These are phyloP conservation scores for Meteorus colon DNA, from an alignment of 2,888 invertebrate species.

Conservation along the genomic window DNA sequence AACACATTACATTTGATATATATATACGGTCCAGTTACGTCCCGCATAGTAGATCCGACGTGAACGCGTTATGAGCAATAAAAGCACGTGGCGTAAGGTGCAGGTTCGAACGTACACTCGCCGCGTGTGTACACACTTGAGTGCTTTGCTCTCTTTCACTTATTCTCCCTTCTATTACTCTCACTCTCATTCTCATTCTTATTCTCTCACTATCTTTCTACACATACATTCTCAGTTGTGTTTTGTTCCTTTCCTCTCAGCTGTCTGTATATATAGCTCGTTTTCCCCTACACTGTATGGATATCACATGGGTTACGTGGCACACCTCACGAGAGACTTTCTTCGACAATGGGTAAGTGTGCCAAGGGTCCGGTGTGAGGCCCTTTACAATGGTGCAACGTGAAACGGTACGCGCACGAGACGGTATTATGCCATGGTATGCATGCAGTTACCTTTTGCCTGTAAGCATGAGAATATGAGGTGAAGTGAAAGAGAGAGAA, in stretches of 20 bases:
- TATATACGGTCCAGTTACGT: conserved; percentile 14
- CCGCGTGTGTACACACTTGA: conserved; percentile 32
- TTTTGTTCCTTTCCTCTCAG: not conserved
- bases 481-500: not conserved
- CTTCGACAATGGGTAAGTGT: conserved; percentile 63
- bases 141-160: conserved; percentile 24
- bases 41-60: not conserved
- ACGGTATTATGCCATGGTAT: conserved; percentile 54
- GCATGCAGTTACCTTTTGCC: not conserved
- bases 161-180: not conserved
- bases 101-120: conserved; percentile 10
- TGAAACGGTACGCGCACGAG: conserved; percentile 61
- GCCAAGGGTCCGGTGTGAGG: conserved; percentile 50
- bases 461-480: conserved; percentile 10
- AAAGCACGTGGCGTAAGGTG: conserved; percentile 6
- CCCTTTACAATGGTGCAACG: conserved; percentile 63
- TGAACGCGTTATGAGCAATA: not conserved
- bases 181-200: not conserved
- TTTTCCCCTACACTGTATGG: not conserved
- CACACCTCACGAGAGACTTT: conserved; percentile 60
- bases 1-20: not conserved
- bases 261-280: not conserved
- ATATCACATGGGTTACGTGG: conserved; percentile 51
- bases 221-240: not conserved
- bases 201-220: not conserved